These are phyloP conservation scores for Germaria angustata DNA, from an alignment of 2,888 invertebrate genomes.

Conservation along the genomic window DNA sequence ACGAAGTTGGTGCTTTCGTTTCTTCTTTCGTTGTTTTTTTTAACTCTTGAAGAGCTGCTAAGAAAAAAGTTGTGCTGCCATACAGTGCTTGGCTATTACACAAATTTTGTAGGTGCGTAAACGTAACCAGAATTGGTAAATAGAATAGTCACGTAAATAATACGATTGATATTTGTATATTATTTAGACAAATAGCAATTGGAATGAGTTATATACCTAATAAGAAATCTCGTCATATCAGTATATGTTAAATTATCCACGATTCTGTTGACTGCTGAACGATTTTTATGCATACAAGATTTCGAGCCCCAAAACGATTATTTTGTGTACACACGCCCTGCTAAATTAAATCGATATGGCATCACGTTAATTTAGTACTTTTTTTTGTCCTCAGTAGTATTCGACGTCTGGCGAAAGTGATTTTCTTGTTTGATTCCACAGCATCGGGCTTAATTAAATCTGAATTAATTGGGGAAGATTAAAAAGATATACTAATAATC, in stretches of 20 bases:
- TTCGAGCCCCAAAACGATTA: too few relatives aligned
- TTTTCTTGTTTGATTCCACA: conserved; percentile 70
- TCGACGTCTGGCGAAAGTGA: conserved; percentile 64
- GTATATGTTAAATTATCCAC: too few relatives aligned
- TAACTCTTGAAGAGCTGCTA: conserved; percentile 10
- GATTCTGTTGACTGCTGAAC: too few relatives aligned
- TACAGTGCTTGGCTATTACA: too few relatives aligned
- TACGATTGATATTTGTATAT: too few relatives aligned
- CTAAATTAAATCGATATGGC: conserved; percentile 3
- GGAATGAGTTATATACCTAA: too few relatives aligned
- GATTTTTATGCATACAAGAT: too few relatives aligned
- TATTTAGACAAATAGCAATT: too few relatives aligned
- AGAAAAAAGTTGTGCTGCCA: conserved; percentile 10
- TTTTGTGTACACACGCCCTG: conserved; percentile 42
- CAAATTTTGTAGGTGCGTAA: too few relatives aligned
- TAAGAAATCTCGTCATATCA: too few relatives aligned
- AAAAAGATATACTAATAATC: not conserved
- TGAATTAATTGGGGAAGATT: conserved; percentile 6
- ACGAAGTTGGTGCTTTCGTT: conserved; percentile 50
- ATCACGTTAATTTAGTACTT: conserved; percentile 36
- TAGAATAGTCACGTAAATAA: too few relatives aligned
- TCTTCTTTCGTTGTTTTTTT: conserved; percentile 38
- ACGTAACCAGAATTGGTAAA: too few relatives aligned
- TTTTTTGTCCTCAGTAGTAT: conserved; percentile 51
- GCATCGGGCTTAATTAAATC: conserved; percentile 66